Conservation (phyloP, 2,888 invertebrate genomes). For the Rhagophthalmus giganteus region DNA sequence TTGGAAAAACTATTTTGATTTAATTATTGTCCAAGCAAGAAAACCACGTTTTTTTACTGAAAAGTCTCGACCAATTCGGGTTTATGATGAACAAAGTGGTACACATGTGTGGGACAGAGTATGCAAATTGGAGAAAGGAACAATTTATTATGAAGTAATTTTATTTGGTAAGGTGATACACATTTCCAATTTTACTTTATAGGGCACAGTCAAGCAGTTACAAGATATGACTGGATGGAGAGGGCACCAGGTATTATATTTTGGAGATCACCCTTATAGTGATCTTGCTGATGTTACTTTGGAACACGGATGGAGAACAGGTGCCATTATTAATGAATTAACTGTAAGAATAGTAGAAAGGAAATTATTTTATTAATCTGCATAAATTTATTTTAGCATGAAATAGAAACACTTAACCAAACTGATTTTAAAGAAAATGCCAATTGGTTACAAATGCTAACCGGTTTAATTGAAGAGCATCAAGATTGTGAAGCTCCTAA, state of each 20-base stretch:
- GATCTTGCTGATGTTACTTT: slow-evolving; percentile 95
- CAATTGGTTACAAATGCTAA: slow-evolving; percentile 90
- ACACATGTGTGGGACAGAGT: slow-evolving; percentile 92
- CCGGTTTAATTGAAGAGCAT: slow-evolving; percentile 85
- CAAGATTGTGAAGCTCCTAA: slow-evolving; percentile 77
- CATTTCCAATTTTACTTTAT: too few relatives aligned
- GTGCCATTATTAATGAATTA: slow-evolving; percentile 94
- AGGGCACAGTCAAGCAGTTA: slow-evolving; percentile 92
- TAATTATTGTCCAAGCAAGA: slow-evolving; percentile 91
- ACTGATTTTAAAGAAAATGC: slow-evolving; percentile 83
- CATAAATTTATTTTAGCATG: slow-evolving; percentile 65
- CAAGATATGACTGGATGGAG: slow-evolving; percentile 92
- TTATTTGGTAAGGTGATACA: background rate
- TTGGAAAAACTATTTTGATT: slow-evolving; percentile 92
- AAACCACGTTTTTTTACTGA: slow-evolving; percentile 97
- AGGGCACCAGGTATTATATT: slow-evolving; percentile 91
- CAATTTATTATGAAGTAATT: slow-evolving; percentile 87
- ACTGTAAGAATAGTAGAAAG: slow-evolving; percentile 64
- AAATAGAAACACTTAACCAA: slow-evolving; percentile 85
- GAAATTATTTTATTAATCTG: background rate
- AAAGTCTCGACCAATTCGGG: slow-evolving; percentile 84
- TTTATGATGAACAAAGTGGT: slow-evolving; percentile 80
- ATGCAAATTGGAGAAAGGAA: slow-evolving; percentile 79
- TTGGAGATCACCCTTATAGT: slow-evolving; percentile 97
- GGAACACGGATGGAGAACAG: slow-evolving; percentile 96